phyloP scores from a whole-genome alignment of 1,140 invertebrate species.

The Achroia grisella region DNA sequence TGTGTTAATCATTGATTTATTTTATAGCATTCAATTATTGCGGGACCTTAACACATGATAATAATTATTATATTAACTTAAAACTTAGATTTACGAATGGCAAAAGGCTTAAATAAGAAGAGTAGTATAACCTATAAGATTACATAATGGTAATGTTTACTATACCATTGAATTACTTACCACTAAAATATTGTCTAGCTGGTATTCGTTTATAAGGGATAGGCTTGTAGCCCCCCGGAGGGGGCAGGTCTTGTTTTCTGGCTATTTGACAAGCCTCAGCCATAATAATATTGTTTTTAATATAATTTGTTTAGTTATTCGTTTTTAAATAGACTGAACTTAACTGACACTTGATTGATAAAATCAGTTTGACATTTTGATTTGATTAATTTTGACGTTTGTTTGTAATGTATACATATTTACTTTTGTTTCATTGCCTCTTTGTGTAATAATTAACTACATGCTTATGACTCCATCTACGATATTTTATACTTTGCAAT shows the following conservation, averaged over 20 bases:
- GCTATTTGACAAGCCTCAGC: conserved; percentile 46
- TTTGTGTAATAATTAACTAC: too few species aligned
- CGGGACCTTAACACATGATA: too few species aligned
- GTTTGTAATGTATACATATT: too few species aligned
- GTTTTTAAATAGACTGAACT: conserved; percentile 4
- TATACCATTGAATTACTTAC: conserved; percentile 60
- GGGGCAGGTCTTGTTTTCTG: conserved; percentile 88
- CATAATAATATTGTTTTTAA: too few species aligned
- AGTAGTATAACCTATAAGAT: conserved; percentile 43
- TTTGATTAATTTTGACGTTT: too few species aligned
- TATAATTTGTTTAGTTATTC: conserved; percentile 34
- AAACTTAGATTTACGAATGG: not conserved
- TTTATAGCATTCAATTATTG: too few species aligned
- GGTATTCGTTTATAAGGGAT: conserved; percentile 83
- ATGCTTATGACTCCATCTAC: too few species aligned
- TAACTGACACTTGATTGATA: not conserved
- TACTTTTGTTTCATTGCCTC: too few species aligned
- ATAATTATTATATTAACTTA: too few species aligned
- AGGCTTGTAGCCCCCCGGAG: conserved; percentile 85
- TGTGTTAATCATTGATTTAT: too few species aligned
- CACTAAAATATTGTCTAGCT: conserved; percentile 79
- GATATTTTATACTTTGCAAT: too few species aligned
- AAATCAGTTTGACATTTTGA: not conserved
- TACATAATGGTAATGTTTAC: conserved; percentile 39
- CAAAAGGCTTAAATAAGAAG: conserved; percentile 3